Evolutionary conservation across 2,888 invertebrate genomes (phyloP).

Genomic region (Neocrepidodera transversa): DNA sequence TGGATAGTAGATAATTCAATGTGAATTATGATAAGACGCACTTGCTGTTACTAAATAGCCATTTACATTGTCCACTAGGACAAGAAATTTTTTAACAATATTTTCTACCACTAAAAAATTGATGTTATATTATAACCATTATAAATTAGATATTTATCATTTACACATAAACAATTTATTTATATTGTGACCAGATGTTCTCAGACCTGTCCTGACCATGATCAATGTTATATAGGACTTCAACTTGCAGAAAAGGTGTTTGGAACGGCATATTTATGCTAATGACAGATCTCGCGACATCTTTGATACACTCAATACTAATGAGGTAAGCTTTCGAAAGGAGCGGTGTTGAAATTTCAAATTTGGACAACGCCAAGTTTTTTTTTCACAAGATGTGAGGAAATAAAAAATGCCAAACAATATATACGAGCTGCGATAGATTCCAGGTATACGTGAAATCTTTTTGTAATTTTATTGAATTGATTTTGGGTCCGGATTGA

Average conservation of each 20-base stretch:
- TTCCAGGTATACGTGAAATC: constrained; percentile 34
- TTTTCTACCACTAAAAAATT: too few species aligned
- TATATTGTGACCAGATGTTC: constrained; percentile 11
- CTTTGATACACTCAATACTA: constrained; percentile 48
- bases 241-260: constrained; percentile 45
- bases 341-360: constrained; percentile 41
- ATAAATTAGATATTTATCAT: too few species aligned
- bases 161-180: too few species aligned
- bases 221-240: constrained; percentile 36
- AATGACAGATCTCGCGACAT: constrained; percentile 43
- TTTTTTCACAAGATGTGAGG: constrained; percentile 6
- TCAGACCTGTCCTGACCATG: constrained; percentile 24
- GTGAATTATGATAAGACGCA: too few species aligned
- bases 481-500: too few species aligned
- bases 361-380: constrained; percentile 33
- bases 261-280: constrained; percentile 45
- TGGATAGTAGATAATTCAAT: too few species aligned
- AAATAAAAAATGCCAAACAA: constrained; percentile 21
- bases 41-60: too few species aligned
- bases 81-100: too few species aligned
- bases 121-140: too few species aligned
- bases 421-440: constrained; percentile 25
- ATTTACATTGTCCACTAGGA: too few species aligned
- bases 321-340: constrained; percentile 44
- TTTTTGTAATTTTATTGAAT: constrained; percentile 21